Evolutionary conservation across 2,797 vertebrate genomes (phyloP).

Genomic region (Gobionotothen gibberifrons): DNA sequence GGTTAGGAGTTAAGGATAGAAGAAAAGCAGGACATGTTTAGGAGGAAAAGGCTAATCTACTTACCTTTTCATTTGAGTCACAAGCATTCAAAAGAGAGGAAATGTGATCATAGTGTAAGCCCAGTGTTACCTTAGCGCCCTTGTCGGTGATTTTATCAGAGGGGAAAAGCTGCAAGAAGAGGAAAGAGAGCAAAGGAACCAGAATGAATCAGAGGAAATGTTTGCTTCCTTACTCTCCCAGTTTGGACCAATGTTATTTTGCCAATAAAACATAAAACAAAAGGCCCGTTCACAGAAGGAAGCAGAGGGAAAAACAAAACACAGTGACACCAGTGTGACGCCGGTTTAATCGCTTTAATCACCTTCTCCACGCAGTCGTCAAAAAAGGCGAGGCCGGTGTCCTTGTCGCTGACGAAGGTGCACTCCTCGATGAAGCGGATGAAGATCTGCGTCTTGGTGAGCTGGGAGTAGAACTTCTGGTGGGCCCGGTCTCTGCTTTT

Average conservation of each 20-base stretch:
- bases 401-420: conserved; percentile 99
- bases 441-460: conserved; percentile 98
- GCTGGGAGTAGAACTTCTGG: conserved; percentile 95
- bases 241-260: conserved; percentile 46
- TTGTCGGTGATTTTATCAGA: conserved; percentile 95
- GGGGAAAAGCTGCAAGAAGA: conserved; percentile 91
- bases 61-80: conserved; percentile 24
- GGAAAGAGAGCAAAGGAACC: conserved; percentile 73
- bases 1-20: conserved; percentile 22
- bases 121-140: conserved; percentile 91
- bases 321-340: background rate
- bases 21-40: conserved; percentile 52
- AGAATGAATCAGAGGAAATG: conserved; percentile 80
- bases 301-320: conserved; percentile 37
- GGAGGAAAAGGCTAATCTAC: conserved; percentile 1
- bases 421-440: conserved; percentile 99
- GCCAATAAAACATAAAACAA: conserved; percentile 65
- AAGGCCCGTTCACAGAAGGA: conserved; percentile 41
- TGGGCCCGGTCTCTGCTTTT: conserved; percentile 97
- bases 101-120: conserved; percentile 44
- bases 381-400: conserved; percentile 97
- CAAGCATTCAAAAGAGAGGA: conserved; percentile 14
- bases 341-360: conserved; percentile 46
- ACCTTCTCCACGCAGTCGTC: conserved; percentile 99
- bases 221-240: conserved; percentile 62